Evolutionary conservation across 1,140 invertebrate genomes (phyloP).

Genomic region (Trachymyrmex cornetzi): DNA sequence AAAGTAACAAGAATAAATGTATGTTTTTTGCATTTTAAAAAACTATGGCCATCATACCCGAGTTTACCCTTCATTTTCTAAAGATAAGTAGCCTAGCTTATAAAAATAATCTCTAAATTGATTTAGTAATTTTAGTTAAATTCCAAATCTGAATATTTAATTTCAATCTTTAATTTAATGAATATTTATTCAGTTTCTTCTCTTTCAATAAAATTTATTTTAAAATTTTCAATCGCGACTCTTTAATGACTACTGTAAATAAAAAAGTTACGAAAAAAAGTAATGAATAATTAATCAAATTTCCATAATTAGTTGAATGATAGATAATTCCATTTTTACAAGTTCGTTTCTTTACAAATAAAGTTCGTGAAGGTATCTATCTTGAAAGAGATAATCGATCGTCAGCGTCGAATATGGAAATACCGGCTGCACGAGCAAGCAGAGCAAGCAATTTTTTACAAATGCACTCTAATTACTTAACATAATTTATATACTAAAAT

Average conservation of each 20-base stretch:
- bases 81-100: background rate
- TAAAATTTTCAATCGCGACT: background rate
- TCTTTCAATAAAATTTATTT: background rate
- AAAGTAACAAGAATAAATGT: no score
- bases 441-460: constrained; percentile 32
- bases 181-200: background rate
- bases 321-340: background rate
- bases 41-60: no score
- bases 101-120: background rate
- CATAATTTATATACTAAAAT: constrained; percentile 21
- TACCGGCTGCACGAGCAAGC: constrained; percentile 38
- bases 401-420: constrained; percentile 58
- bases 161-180: constrained; percentile 2
- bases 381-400: constrained; percentile 18
- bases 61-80: no score
- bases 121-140: background rate
- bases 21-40: no score
- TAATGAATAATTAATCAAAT: background rate
- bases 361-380: background rate
- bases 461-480: constrained; percentile 28
- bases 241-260: background rate
- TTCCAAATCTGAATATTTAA: background rate
- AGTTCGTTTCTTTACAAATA: background rate
- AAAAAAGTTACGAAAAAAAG: no score
- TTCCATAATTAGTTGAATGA: background rate